Evolutionary conservation across 1,140 invertebrate genomes (phyloP), one percentile per base, ranked within the genome.

Genomic region (Aporrectodea caliginosa): DNA sequence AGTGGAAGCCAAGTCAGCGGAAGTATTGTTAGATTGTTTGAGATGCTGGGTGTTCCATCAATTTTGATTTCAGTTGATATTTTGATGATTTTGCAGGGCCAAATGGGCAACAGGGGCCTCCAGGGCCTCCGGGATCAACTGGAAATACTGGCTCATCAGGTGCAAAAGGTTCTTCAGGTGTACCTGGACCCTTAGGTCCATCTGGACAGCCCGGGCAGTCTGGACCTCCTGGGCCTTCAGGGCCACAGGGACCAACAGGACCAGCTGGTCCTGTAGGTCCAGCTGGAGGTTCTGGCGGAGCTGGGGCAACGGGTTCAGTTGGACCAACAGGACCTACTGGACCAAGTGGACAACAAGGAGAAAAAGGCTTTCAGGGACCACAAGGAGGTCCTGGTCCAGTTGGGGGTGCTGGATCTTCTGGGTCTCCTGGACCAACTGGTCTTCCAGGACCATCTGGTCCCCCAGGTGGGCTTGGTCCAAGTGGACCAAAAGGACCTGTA

Each of bases 321-420:
- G 73, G 73, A 74, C 34, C 30, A 31, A 33, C 33, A 33, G 73
- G 73, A 74, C 31, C 16, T 34, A 30, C 73, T 16, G 73, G 73
- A 2, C 73, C 27, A 33, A 31, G 31, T 33, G 73, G 73, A 33
- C 31, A 1, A 31, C 31, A 14, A 33, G 73, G 73, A 1, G 1
- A 16, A 74, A 1, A 74, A 74, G 73, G 73, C n/a, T 6, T 33
- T 74, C 31, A 34, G 31, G 73, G 73, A 30, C 33, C 73, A 30
- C 73, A 31, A 30, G 73, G 73, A 74, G 16, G 34, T 32, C 31
- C 69, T 69, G 77, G 79, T 30, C 29, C 33, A 32, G 6, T 34
- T 34, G 79, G 79, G 22, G 22, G 16, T 16, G 30, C 75, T 22
- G 79, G 79, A 34, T n/a, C 22, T 2, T 6, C 75, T 80, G 79